Conservation (phyloP, 2,113 vertebrate genomes). For the Ophiodon elongatus region DNA sequence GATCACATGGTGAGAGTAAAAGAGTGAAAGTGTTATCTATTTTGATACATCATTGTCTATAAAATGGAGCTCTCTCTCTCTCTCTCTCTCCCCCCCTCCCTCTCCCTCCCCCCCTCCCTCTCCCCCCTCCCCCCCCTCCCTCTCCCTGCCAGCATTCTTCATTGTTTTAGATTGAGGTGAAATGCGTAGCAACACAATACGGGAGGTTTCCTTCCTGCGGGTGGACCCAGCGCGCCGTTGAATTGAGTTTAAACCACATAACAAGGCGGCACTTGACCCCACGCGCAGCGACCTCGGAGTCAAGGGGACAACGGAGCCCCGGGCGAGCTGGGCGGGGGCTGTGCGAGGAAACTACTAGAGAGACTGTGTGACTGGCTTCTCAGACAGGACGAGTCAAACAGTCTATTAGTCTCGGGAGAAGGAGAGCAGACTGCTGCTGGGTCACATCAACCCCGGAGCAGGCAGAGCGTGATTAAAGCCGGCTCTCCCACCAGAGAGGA, state of each 20-base stretch:
- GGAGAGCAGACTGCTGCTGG: conserved; percentile 64
- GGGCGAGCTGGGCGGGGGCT: conserved; percentile 28
- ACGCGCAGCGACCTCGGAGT: conserved; percentile 28
- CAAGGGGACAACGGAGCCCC: conserved; percentile 33
- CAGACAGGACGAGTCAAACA: conserved; percentile 71
- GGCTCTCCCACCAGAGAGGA: conserved; percentile 64
- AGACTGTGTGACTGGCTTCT: conserved; percentile 52
- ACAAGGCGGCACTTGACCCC: conserved; percentile 46
- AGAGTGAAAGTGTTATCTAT: neutral
- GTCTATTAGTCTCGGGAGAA: conserved; percentile 75
- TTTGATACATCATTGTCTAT: neutral
- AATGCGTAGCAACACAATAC: conserved; percentile 44
- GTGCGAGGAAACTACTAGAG: conserved; percentile 48
- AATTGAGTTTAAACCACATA: conserved; percentile 42
- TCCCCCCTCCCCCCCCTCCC: too few relatives aligned
- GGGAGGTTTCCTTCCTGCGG: conserved; percentile 71
- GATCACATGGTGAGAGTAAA: neutral
- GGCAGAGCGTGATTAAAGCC: conserved; percentile 76
- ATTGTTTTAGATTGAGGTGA: conserved; percentile 54
- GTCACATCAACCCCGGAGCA: conserved; percentile 82
- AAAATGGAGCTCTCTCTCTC: too few relatives aligned
- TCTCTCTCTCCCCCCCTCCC: too few relatives aligned
- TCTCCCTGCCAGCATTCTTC: conserved; percentile 12
- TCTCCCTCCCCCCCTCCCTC: too few relatives aligned
- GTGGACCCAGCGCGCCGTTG: neutral